A percentile compares a stretch with the other conserved stretches of the same genome.
phyloP scores from a whole-genome alignment of 2,888 invertebrate genomes.

The Eumacrocentrus americanus region DNA sequence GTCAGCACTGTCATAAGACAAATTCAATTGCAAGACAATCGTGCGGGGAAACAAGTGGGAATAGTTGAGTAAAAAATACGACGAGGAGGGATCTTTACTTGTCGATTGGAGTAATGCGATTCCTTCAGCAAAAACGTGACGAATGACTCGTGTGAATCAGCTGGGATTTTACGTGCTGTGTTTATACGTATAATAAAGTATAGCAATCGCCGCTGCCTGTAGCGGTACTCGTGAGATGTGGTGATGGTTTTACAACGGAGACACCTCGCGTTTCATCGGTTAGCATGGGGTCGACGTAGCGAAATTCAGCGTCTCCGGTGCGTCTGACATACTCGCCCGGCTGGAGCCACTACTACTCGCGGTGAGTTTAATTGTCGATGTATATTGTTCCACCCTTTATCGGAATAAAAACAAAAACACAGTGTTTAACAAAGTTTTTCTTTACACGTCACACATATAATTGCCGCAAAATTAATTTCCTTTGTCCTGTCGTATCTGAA shows the following conservation, averaged over 20 bases:
- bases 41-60: too few species aligned
- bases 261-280: conserved; percentile 16
- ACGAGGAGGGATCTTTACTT: too few species aligned
- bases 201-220: background rate
- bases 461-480: too few species aligned
- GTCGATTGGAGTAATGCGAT: too few species aligned
- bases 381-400: too few species aligned
- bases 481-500: too few species aligned
- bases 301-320: conserved; percentile 23
- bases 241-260: conserved; percentile 32
- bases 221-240: conserved; percentile 27
- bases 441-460: background rate
- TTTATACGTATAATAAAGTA: background rate
- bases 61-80: too few species aligned
- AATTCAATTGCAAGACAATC: too few species aligned
- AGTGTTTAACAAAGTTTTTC: background rate
- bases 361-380: conserved; percentile 50
- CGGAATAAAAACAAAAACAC: background rate
- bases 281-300: conserved; percentile 21
- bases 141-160: background rate
- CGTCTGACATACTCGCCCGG: conserved; percentile 49
- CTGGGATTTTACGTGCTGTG: background rate
- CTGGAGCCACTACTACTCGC: conserved; percentile 52
- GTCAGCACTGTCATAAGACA: too few species aligned
- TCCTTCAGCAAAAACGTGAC: background rate